Base-by-base conservation (phyloP, 2,113 vertebrate species). In the Neoarius graeffei region DNA sequence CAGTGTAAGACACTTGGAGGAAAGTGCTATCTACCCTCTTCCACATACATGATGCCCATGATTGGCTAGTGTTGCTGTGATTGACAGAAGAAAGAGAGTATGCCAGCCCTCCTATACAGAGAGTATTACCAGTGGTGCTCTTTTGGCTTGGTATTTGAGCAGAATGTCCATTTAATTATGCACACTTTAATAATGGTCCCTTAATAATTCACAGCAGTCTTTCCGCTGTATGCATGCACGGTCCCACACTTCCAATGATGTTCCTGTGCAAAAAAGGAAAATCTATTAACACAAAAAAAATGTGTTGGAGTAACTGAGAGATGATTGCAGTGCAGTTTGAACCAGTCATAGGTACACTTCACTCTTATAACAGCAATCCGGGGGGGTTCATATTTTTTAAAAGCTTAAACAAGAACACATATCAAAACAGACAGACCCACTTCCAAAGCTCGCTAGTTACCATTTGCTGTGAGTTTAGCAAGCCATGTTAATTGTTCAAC, bases 151-250 rank as follows among this genome's bases (percentile, higher is more conserved):
- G 14, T 57, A 57, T 57, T 80, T 56, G 14, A 27, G 76, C 25
- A 30, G n/a, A 80, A 80, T 57, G 14, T 59, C 27, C 27, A 59
- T 59, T 77, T 59, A 81, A 81, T 81, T 57, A 80, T 80, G 79
- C 79, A 81, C 27, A 30, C 25, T 14, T 23, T 54, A n/a, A 79
- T 54, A 79, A 48, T 20, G 35, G 20, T 50, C 20, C 30, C 30
- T 56, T 56, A 56, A 80, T 27, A 80, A 27, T 57, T 59, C n/a
- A 81, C n/a, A 81, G 54, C 56, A 81, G 1, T 23, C 3, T 30
- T 20, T 27, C 56, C 56, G 19, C n/a, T 30, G 14, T 7, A 59
- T 80, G 54, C 54, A 27, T 7, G 52, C n/a, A 80, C 1, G 7
- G 27, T 30, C 54, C 30, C 27, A 19, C 77, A 57, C 17, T 30